Conservation (phyloP, 2,797 vertebrate genomes). For the Artibeus jamaicensis region DNA sequence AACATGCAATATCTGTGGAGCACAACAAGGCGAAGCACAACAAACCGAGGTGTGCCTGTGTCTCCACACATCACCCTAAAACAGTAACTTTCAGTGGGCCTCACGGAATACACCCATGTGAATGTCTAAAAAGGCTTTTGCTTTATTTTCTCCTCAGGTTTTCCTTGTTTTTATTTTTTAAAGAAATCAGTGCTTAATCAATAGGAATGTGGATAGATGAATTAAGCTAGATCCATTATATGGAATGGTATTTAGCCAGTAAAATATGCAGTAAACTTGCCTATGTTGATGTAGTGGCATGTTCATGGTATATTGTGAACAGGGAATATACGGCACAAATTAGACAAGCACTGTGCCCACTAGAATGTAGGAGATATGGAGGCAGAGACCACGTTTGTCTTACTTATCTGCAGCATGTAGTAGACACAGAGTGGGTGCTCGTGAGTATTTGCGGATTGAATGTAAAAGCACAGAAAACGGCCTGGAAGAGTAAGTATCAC, state of each 20-base stretch:
- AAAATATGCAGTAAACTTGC: not conserved
- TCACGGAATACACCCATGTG: not conserved
- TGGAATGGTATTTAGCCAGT: not conserved
- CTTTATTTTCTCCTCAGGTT: not conserved
- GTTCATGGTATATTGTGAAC: not conserved
- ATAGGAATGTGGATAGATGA: not conserved
- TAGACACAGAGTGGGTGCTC: not conserved
- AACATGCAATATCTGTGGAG: not conserved
- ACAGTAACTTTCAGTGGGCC: not conserved
- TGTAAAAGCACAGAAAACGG: not conserved
- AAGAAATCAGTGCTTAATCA: not conserved
- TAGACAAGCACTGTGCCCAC: not conserved
- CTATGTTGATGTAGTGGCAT: not conserved
- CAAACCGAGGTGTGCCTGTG: not conserved
- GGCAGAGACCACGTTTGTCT: not conserved
- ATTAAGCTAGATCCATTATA: not conserved
- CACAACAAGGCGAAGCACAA: not conserved
- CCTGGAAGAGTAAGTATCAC: not conserved
- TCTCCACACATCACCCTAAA: not conserved
- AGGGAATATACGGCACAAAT: not conserved
- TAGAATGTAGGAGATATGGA: not conserved
- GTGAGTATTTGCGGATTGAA: not conserved
- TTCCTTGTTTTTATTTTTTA: not conserved
- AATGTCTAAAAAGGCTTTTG: not conserved
- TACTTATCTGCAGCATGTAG: not conserved